Percentiles rank a stretch among this genome's conserved stretches.
These are phyloP conservation scores for Brachionus angularis DNA, from an alignment of 1,140 invertebrate genomes.

Conservation along the genomic window DNA sequence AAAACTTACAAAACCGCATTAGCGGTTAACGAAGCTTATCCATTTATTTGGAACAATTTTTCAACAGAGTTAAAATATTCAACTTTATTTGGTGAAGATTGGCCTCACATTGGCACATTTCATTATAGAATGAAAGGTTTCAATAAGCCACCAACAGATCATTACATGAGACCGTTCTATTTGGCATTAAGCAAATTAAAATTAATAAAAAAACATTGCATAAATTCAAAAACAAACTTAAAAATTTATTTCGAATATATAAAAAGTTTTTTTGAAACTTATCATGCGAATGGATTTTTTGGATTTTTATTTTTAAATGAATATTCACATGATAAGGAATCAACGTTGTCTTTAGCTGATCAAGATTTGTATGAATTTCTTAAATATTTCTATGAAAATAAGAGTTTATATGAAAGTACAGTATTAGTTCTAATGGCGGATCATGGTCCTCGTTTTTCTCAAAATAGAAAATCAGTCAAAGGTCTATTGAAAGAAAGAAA, in stretches of 20 bases:
- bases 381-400: slow-evolving; percentile 50
- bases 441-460: slow-evolving; percentile 73
- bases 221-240: slow-evolving; percentile 73
- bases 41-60: slow-evolving; percentile 60
- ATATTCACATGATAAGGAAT: slow-evolving; percentile 78
- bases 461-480: slow-evolving; percentile 72
- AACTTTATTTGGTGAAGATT: slow-evolving; percentile 78
- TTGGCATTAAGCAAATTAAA: too few relatives aligned
- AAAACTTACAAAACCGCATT: slow-evolving; percentile 68
- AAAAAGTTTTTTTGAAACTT: slow-evolving; percentile 63
- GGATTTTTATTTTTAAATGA: slow-evolving; percentile 79
- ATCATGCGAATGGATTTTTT: slow-evolving; percentile 70
- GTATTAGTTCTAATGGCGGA: slow-evolving; percentile 79
- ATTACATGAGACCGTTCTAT: slow-evolving; percentile 74
- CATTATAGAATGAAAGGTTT: slow-evolving; percentile 86
- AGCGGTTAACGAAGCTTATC: slow-evolving; percentile 71
- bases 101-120: slow-evolving; percentile 76
- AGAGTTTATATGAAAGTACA: slow-evolving; percentile 69
- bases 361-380: slow-evolving; percentile 68
- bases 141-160: slow-evolving; percentile 74
- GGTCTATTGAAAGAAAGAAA: slow-evolving; percentile 79
- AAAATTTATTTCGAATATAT: slow-evolving; percentile 67
- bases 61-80: slow-evolving; percentile 63
- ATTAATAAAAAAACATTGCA: slow-evolving; percentile 62
- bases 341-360: slow-evolving; percentile 71